Base-by-base conservation (phyloP, 2,113 vertebrate genomes). In the Pipra filicauda region DNA sequence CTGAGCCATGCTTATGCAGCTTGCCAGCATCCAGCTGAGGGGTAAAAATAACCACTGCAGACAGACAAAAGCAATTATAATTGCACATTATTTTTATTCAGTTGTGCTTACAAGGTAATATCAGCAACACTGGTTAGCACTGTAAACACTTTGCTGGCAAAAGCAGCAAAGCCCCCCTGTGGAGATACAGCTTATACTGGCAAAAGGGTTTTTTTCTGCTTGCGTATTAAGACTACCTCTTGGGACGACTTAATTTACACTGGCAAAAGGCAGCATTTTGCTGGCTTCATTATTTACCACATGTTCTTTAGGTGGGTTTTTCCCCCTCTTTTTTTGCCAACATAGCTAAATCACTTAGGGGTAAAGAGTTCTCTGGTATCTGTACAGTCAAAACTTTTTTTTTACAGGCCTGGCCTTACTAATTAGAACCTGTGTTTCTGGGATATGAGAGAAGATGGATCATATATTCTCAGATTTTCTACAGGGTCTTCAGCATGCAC, bases 41-140 rank as follows among this genome's bases (percentile, higher is more conserved):
- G 10, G 21, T 80, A 46, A 70, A 87, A 87, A 64, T 65, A 73
- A 84, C 69, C 83, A 49, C 41, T 78, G 79, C 65, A 75, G 84
- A 28, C 35, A 87, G 52, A 70, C 3, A 3, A 89, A 67, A 91
- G 57, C 57, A 91, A 91, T 61, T n/a, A 85, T 85, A 87, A 87
- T 72, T 57, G 58, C 15, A 89, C 2, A 2, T 49, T 75, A 64
- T 85, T 95, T 95, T 95, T 78, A 49, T 93, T 89, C 86, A 91
- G 65, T 94, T 96, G 44, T 97, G 96, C 93, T 97, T 96, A 92
- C 76, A 91, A 81, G 93, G 95, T 91, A 95, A 51, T 74, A 93
- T 92, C 86, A 88, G 69, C 80, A 84, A 39, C 15, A 28, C 35
- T 57, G 52, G 76, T 91, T 96, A 89, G 31, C 39, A n/a, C 61